Base-by-base conservation (phyloP, 2,888 invertebrate species). In the Agapostemon virescens region DNA sequence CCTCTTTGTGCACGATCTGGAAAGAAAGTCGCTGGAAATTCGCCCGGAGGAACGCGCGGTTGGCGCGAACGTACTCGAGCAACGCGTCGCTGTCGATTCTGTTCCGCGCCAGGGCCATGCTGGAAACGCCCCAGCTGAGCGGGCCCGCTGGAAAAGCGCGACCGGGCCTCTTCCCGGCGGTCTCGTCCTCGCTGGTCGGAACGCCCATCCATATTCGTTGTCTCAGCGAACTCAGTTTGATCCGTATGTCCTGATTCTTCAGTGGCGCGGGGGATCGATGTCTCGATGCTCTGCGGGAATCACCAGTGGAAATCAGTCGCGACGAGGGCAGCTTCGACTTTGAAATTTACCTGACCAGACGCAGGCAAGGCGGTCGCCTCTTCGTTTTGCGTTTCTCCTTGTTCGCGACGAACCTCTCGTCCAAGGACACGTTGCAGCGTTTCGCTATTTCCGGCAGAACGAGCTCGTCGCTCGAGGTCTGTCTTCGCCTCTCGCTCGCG, bases 171-270 rank as follows among this genome's bases (percentile, higher is more conserved):
- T 58, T 77, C 13, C 77, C 79, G 7, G 84, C 76, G 69, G 74
- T 79, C 9, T 93, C 91, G 20, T 88, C 93, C 88, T 93, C 94
- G 84, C 93, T 94, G 86, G 79, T 93, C 85, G 93, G 93, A 40
- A 94, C 92, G 7, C 96, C 96, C 3, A 95, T 95, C 97, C 97
- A 97, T 67, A 97, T 94, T 92, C 96, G 96, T 90, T 95, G 96
- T 89, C 95, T 96, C 40, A 97, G 90, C 0, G 95, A 94, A 80
- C 94, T 94, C 9, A 97, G 91, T 90, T 96, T 96, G 11, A 96
- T 94, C 92, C 96, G 95, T 64, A 96, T 93, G 88, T 96, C 95
- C 68, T 87, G 88, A 61, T 68, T 87, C 30, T 83, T 88, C 26
- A 85, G 72, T 36, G 86, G 78, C 33, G 88, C 84, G 1, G 91